Evolutionary conservation across 1,140 invertebrate genomes (phyloP), one percentile per base, ranked within the genome.

Genomic region (Anoplophora glabripennis): DNA sequence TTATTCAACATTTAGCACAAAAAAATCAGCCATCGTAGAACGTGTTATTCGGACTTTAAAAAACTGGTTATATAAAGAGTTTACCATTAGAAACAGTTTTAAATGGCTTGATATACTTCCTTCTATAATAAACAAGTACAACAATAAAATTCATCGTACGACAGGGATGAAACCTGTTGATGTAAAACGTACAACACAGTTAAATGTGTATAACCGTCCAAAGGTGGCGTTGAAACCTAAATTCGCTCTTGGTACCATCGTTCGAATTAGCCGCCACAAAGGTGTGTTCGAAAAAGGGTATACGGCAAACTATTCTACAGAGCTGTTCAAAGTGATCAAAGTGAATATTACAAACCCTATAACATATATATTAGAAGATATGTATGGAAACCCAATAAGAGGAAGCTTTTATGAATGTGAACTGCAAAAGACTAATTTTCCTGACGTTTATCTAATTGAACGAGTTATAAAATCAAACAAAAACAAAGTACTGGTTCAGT

Each of bases 1-100:
- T 60, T 76, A 76, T 61, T 66, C 66, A 1, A 75, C 67, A 14
- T 70, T 72, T 57, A 72, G 57, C 49, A 62, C 68, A 21, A 66
- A 70, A 14, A 79, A 79, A 73, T 71, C 75, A 21, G 63, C 70
- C 1, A 69, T 78, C 44, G 62, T 71, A 18, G 75, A 78, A 69
- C 54, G 77, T 17, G 77, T 77, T 34, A 76, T 77, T 68, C 59
- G 72, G 12, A 77, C 74, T 8, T 57, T 80, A 28, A 78, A 77
- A 71, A 59, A 56, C 15, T 68, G 59, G 59, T 68, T 79, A 65
- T 79, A 61, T 57, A 66, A 68, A 62, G 57, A 66, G n/a, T 77
- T 77, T 65, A 72, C 63, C 44, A 37, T 67, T 38, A 56, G 64
- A 11, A 71, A 71, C 11, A 71, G 65, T 28, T 64, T 68, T 34